Evolutionary conservation across 2,888 invertebrate genomes (phyloP).

Genomic region (Hirtodrosophila trivittata): DNA sequence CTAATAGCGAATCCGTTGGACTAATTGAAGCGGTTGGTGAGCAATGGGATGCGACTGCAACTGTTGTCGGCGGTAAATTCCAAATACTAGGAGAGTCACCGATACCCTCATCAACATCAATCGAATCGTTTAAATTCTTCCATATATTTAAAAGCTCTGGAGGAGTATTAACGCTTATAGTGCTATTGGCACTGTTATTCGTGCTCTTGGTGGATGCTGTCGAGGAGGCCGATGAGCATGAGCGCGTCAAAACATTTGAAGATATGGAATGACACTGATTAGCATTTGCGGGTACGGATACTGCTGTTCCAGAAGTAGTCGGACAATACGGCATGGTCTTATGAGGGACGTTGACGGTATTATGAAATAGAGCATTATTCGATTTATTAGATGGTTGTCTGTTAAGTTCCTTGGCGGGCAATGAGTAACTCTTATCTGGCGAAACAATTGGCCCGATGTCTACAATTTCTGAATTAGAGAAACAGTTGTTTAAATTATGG

Average conservation of each 20-base stretch:
- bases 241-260: constrained; percentile 81
- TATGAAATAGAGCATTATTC: constrained; percentile 40
- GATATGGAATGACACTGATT: constrained; percentile 21
- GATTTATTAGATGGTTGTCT: too few species aligned
- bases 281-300: constrained; percentile 4
- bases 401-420: too few species aligned
- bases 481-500: constrained; percentile 37
- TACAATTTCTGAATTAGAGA: too few species aligned
- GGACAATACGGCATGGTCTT: constrained; percentile 52
- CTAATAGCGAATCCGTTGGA: constrained; percentile 87
- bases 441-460: too few species aligned
- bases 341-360: constrained; percentile 1
- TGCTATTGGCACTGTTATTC: constrained; percentile 69
- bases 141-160: constrained; percentile 91
- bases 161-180: constrained; percentile 83
- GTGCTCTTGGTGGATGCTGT: constrained; percentile 87
- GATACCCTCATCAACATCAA: constrained; percentile 92
- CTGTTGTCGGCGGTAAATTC: constrained; percentile 83
- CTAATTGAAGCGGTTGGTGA: constrained; percentile 85
- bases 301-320: constrained; percentile 23
- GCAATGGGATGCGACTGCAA: constrained; percentile 79
- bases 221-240: constrained; percentile 87
- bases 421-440: constrained; percentile 30
- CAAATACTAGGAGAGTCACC: constrained; percentile 95
- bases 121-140: constrained; percentile 86